Evolutionary conservation across 1,140 invertebrate species (phyloP).

Genomic region (Triops longicaudatus): DNA sequence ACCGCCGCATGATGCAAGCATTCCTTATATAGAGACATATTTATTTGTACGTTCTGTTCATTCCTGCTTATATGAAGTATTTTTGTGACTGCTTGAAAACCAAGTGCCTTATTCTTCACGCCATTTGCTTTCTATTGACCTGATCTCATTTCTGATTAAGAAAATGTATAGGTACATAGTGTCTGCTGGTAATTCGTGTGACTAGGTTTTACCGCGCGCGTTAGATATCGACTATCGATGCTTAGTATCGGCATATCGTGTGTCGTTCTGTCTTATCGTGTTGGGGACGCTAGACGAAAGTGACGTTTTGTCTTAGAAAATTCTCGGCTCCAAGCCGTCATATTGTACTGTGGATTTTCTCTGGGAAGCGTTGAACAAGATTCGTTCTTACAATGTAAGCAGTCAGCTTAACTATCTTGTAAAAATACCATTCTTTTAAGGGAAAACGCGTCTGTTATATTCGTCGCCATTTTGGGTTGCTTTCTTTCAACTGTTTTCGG

Average conservation of each 20-base stretch:
- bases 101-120: conserved; percentile 20
- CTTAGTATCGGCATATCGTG: not conserved
- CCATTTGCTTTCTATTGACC: conserved; percentile 13
- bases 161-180: conserved; percentile 10
- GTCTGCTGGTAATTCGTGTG: not conserved
- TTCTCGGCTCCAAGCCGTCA: conserved; percentile 15
- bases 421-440: not conserved
- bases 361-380: conserved; percentile 26
- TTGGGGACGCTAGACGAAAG: conserved; percentile 20
- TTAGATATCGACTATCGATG: not conserved
- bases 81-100: conserved; percentile 8
- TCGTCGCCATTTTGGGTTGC: not conserved
- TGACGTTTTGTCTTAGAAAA: conserved; percentile 19
- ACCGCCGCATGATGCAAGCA: not conserved
- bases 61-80: not conserved
- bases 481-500: too few relatives aligned
- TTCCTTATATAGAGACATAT: conserved; percentile 17
- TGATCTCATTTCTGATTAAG: conserved; percentile 18
- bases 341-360: conserved; percentile 28
- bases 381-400: conserved; percentile 27
- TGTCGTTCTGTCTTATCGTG: not conserved
- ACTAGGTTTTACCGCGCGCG: not conserved
- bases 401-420: not conserved
- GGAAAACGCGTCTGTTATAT: not conserved
- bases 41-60: conserved; percentile 20